A percentile compares a stretch with the other conserved stretches of the same genome.
phyloP scores from a whole-genome alignment of 2,113 vertebrate genomes.

The Vidua chalybeata region DNA sequence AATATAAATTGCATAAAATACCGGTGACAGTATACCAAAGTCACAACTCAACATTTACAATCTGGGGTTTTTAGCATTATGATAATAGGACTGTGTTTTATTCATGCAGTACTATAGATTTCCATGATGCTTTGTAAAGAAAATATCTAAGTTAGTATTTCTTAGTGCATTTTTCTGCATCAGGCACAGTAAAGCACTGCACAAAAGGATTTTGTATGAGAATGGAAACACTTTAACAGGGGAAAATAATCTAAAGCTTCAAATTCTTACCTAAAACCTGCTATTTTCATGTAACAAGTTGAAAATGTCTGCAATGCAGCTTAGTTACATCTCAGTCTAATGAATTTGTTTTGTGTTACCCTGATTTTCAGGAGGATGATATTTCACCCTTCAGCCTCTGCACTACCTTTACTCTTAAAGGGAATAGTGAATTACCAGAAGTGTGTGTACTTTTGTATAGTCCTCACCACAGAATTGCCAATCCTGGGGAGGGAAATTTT shows the following conservation, averaged over 20 bases:
- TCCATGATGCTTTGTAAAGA: neutral
- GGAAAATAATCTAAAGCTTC: neutral
- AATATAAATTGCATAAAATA: neutral
- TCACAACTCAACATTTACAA: neutral
- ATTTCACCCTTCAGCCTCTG: neutral
- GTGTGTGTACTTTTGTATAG: neutral
- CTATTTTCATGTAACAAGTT: neutral
- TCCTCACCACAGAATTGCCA: neutral
- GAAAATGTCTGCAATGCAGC: neutral
- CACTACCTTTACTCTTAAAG: neutral
- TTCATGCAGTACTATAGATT: neutral
- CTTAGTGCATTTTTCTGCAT: neutral
- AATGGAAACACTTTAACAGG: neutral
- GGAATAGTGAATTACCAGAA: neutral
- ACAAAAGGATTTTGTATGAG: neutral
- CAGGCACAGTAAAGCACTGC: neutral
- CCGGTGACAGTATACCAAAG: neutral
- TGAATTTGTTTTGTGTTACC: neutral
- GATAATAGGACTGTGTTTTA: neutral
- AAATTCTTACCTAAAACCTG: neutral
- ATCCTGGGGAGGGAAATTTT: neutral
- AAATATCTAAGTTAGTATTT: neutral
- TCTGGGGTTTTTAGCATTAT: neutral
- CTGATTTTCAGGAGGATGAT: neutral
- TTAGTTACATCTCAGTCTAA: neutral